Conservation (phyloP, 2,888 invertebrate species). For the Eledona agricola region DNA sequence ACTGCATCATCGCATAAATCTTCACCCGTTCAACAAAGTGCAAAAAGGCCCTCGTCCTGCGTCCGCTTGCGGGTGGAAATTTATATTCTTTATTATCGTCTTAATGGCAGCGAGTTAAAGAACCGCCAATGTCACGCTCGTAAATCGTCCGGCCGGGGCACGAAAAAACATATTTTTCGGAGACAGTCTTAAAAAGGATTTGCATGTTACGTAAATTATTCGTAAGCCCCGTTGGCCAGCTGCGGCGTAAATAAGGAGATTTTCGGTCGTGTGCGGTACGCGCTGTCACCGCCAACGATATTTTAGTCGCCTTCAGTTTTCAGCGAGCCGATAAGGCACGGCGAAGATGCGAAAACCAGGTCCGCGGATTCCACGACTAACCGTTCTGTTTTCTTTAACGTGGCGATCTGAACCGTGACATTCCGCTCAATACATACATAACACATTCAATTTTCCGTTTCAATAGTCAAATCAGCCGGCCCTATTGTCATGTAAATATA, state of each 20-base stretch:
- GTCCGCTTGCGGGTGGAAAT: slow-evolving; percentile 21
- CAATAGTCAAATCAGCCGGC: slow-evolving; percentile 28
- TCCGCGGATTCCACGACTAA: slow-evolving; percentile 8
- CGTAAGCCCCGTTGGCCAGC: slow-evolving; percentile 10
- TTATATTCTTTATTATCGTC: slow-evolving; percentile 19
- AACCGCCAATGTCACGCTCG: slow-evolving; percentile 18
- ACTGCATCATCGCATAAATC: no score
- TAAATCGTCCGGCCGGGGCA: slow-evolving; percentile 21
- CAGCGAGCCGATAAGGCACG: not conserved
- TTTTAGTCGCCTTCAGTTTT: no score
- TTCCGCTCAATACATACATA: slow-evolving; percentile 24
- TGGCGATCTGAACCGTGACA: slow-evolving; percentile 17
- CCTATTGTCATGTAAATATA: slow-evolving; percentile 26
- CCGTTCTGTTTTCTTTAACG: slow-evolving; percentile 4
- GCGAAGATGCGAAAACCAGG: not conserved
- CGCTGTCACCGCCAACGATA: no score
- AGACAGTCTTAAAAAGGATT: slow-evolving; percentile 27
- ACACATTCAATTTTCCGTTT: slow-evolving; percentile 32
- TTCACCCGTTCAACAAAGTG: slow-evolving; percentile 8
- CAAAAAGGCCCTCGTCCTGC: slow-evolving; percentile 8
- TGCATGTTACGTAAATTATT: slow-evolving; percentile 30
- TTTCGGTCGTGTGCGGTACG: no score
- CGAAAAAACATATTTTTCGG: slow-evolving; percentile 15
- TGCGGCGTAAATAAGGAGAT: no score
- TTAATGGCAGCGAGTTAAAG: slow-evolving; percentile 21